Evolutionary conservation across 1,140 invertebrate genomes (phyloP).

Genomic region (Microplitis demolitor): DNA sequence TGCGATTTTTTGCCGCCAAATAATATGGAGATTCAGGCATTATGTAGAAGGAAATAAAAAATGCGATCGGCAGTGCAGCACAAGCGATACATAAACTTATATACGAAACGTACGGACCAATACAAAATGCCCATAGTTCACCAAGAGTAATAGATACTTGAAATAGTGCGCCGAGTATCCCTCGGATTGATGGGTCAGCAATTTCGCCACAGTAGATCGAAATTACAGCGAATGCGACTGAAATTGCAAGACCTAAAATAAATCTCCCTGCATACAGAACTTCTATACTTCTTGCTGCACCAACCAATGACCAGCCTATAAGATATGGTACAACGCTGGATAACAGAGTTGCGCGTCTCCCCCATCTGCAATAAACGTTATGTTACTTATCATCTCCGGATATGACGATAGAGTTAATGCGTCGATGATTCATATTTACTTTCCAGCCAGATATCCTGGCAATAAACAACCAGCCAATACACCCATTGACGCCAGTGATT

Average conservation of each 20-base stretch:
- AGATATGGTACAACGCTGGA: constrained; percentile 70
- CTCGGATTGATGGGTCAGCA: constrained; percentile 75
- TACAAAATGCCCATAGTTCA: constrained; percentile 74
- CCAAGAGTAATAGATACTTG: constrained; percentile 80
- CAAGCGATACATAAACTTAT: constrained; percentile 69
- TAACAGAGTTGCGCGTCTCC: constrained; percentile 72
- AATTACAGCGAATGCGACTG: constrained; percentile 76
- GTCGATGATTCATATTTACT: neutral
- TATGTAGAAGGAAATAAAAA: constrained; percentile 70
- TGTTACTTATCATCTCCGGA: neutral
- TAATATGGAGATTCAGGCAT: constrained; percentile 86
- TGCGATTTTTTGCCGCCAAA: constrained; percentile 65
- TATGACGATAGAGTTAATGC: neutral
- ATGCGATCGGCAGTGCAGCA: constrained; percentile 66
- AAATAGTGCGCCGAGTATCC: constrained; percentile 79
- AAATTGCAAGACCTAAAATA: constrained; percentile 74
- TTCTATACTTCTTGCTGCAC: constrained; percentile 60
- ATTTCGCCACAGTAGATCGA: constrained; percentile 90
- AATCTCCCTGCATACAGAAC: constrained; percentile 69
- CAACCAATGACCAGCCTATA: constrained; percentile 73
- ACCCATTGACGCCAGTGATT: too few species aligned
- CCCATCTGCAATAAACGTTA: constrained; percentile 31
- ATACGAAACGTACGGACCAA: constrained; percentile 78
- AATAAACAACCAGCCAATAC: too few species aligned
- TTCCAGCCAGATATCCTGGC: neutral